These are phyloP conservation scores for Epizoanthus stellaris DNA, from an alignment of 92 coral and sea anemone species.

Conservation along the genomic window DNA sequence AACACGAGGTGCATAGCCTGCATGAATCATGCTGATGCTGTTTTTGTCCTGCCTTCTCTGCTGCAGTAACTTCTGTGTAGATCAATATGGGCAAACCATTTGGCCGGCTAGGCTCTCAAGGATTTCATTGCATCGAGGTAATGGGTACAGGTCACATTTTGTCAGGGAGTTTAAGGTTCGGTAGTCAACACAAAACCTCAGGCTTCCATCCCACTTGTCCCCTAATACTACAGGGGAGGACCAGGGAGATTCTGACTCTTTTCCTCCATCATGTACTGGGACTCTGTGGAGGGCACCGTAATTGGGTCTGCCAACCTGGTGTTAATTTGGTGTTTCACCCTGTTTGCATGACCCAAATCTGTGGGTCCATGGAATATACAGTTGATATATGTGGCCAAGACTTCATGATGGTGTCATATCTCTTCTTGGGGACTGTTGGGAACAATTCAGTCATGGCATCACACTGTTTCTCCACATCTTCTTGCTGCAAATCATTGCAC, in stretches of 20 bases:
- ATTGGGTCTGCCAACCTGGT: too few species aligned
- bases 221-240: slow-evolving; percentile 42
- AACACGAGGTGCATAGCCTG: neutral
- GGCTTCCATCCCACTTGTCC: neutral
- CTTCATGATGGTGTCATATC: neutral
- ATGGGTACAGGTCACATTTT: slow-evolving; percentile 42
- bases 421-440: slow-evolving; percentile 16
- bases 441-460: neutral
- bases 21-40: too few species aligned
- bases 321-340: too few species aligned
- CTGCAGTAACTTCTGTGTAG: neutral
- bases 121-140: slow-evolving; percentile 50
- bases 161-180: slow-evolving; percentile 41
- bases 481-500: neutral
- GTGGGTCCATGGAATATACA: slow-evolving; percentile 12
- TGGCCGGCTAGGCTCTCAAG: slow-evolving; percentile 49
- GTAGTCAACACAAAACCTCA: slow-evolving; percentile 54
- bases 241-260: slow-evolving; percentile 22
- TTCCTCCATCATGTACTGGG: neutral
- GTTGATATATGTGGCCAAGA: neutral
- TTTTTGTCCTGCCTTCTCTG: too few species aligned
- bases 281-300: too few species aligned
- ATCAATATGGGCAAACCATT: slow-evolving; percentile 50
- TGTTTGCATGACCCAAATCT: neutral
- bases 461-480: neutral